Base-by-base conservation (phyloP, 2,888 invertebrate species). In the Laspeyria flexula region DNA sequence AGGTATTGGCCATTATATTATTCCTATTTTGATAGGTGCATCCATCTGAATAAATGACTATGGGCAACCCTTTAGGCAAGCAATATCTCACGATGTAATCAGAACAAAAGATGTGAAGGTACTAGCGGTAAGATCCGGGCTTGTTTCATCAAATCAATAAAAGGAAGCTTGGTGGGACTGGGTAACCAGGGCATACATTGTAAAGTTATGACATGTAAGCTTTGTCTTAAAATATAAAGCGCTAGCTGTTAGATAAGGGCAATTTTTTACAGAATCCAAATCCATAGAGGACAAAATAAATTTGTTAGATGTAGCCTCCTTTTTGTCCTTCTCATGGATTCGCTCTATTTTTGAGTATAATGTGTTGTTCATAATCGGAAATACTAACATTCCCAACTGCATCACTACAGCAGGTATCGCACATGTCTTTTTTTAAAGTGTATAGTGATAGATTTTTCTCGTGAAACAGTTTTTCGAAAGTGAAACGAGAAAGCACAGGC, bases 291-390 rank as follows among this genome's bases (percentile, higher is more conserved):
- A 55, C 10, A 68, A 5, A 43, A 61, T 60, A 12, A 40, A 57
- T 42, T 65, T 33, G 25, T 60, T 55, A 6, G 5, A 9, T 2
- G 15, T 34, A 11, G 65, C 60, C 27, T 55, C 50, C 29, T 53
- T 13, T 54, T 70, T 71, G 35, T 64, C 42, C 43, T 73, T 72
- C 47, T 70, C 70, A 43, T 55, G 29, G n/a, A 47, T 66, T 61
- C 1, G 70, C 69, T 45, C 23, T 23, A 30, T 49, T 43, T 43
- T 49, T 49, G 7, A 11, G 13, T 42, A 0, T 30, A n/a, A 35
- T 43, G 11, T 48, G 48, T 12, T 37, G 23, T 23, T 48, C 23
- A 16, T 48, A 48, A 35, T 31, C 15, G 29, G 9, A n/a, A 10
- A 29, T 15, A 37, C 0, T 23, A 11, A 42, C 11, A 48, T 48